Evolutionary conservation across 2,113 vertebrate species (phyloP), one percentile per base, ranked within the genome.

Genomic region (Chaetodon auriga): DNA sequence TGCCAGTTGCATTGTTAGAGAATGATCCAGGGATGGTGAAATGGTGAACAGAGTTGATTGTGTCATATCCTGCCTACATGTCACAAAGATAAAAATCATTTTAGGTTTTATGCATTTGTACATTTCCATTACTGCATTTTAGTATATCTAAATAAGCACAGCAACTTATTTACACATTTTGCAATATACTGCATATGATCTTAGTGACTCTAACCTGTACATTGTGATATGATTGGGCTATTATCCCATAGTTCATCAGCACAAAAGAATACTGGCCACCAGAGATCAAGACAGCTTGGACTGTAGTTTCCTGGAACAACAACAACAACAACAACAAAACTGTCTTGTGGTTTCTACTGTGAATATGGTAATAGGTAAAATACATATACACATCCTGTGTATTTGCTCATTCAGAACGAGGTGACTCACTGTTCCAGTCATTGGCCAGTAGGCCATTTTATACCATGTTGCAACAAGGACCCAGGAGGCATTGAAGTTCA

Each of bases 381-480:
- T 5, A 30, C 30, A 30, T 30, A 30, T 30, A 30, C 30, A 3
- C 30, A 30, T 30, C 30, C 30, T 30, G 3, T 30, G 2, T 30
- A 3, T 30, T 30, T 30, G 30, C 30, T 30, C 30, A 30, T 30
- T 30, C 30, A 30, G 3, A 30, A 30, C 30, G 30, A 30, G 30
- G 30, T 86, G 68, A 93, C 93, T 94, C 63, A 92, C 62, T 38
- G 78, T 83, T 48, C 11, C 43, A 0, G 84, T 41, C 7, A 5
- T 75, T 35, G 86, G 19, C 0, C 5, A 95, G 80, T 94, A 96
- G 9, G 91, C 87, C 18, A 95, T 92, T 0, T 66, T 12, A 63
- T 94, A 82, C 95, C 96, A 97, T 15, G 94, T 95, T 36, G 90
- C 95, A 71, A 95, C 75, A 2, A 96, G 94, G n/a, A 93, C 87